Base-by-base conservation (phyloP, 2,888 invertebrate species). In the Periphyllus acericola region DNA sequence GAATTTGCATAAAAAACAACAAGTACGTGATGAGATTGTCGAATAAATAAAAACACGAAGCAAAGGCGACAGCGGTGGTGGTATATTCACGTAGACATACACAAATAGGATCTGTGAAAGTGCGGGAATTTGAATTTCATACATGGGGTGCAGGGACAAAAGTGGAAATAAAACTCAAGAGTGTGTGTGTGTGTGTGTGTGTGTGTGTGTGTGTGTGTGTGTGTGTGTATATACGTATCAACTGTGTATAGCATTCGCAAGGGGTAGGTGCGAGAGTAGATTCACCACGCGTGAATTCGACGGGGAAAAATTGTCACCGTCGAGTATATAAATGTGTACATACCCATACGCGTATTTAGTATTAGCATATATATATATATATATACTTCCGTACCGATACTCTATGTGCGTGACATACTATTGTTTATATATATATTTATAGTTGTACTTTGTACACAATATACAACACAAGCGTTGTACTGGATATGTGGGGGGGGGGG, bases 21-120 rank as follows among this genome's bases (percentile, higher is more conserved):
- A 83, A 72, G 52, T 72, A 83, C 82, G 82, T 83, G 82, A 83
- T 83, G 71, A 72, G 82, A 83, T 83, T 83, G 71, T n/a, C 52
- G 82, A 83, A 72, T 72, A 72, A 72, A 81, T 81, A 81, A 68
- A 81, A 66, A n/a, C 25, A 14, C 46, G 14, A 46, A 60, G 66
- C 34, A 80, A 71, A n/a, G n/a, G 36, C n/a, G 11, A n/a, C 21
- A 60, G 60, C 2, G 25, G 66, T 9, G 25, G 80, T 17, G 25
- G 36, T 21, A 21, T 17, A 36, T 46, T 32, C 79, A n/a, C 32
- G 25, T 11, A n/a, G 46, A 46, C 46, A 46, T 46, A 46, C 40
- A 40, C 14, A 46, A 46, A 46, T 46, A 46, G 8, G 29, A 25
- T 60, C 46, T 32, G 71, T 25, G 52, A 82, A 40, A 71, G 82